A percentile compares a stretch with the other conserved stretches of the same genome.
Evolutionary conservation across 1,140 invertebrate species (phyloP).

Genomic region (Zaprionus capensis): DNA sequence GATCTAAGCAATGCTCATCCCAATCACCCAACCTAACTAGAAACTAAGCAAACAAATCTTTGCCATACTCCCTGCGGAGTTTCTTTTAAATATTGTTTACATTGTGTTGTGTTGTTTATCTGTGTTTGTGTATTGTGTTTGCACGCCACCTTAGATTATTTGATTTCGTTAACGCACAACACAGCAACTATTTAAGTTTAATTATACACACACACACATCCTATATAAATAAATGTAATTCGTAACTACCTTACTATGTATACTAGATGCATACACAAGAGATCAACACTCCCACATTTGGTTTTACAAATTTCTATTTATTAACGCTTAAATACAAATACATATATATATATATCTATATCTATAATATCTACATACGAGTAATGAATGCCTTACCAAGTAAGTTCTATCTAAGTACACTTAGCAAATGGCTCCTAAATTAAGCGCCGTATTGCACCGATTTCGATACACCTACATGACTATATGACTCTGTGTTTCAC

Average conservation of each 20-base stretch:
- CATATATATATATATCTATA: slow-evolving; percentile 6
- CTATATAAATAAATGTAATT: slow-evolving; percentile 29
- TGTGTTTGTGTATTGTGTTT: slow-evolving; percentile 25
- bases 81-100: slow-evolving; percentile 53
- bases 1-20: slow-evolving; percentile 20
- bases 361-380: slow-evolving; percentile 22
- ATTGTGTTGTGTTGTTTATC: slow-evolving; percentile 4
- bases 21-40: neutral
- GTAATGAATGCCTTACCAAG: slow-evolving; percentile 3
- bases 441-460: slow-evolving; percentile 18
- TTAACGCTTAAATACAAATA: slow-evolving; percentile 73
- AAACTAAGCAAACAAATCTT: slow-evolving; percentile 20
- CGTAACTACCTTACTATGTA: slow-evolving; percentile 24
- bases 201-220: slow-evolving; percentile 13
- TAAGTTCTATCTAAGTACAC: slow-evolving; percentile 61
- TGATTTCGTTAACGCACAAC: slow-evolving; percentile 4
- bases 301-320: slow-evolving; percentile 70
- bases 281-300: slow-evolving; percentile 15
- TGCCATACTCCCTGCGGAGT: slow-evolving; percentile 34
- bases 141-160: neutral
- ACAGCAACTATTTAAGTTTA: slow-evolving; percentile 7
- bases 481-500: slow-evolving; percentile 72
- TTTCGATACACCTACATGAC: slow-evolving; percentile 44
- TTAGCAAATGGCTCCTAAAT: slow-evolving; percentile 43
- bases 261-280: slow-evolving; percentile 24